phyloP scores from a whole-genome alignment of 2,888 invertebrate genomes.

The Isotomurus palustris region DNA sequence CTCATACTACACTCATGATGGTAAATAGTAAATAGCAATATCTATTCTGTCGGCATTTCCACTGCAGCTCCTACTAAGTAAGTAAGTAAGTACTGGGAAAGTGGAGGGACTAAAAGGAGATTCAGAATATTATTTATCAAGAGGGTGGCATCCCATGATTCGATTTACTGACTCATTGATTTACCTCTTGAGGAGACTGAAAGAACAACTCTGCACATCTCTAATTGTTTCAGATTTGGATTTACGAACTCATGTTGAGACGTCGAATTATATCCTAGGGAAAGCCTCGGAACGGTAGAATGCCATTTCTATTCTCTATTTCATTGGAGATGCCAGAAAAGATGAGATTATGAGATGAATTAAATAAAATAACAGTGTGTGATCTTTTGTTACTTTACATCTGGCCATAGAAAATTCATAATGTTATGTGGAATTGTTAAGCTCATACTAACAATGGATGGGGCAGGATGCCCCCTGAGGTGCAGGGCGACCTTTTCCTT shows the following conservation, averaged over 20 bases:
- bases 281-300: no score
- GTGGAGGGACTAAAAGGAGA: no score
- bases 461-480: slow-evolving; percentile 11
- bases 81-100: neutral
- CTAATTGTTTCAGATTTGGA: no score
- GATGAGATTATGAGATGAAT: slow-evolving; percentile 3
- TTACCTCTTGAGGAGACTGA: neutral
- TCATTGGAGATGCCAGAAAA: no score
- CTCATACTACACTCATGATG: neutral
- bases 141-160: slow-evolving; percentile 9
- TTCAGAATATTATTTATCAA: no score
- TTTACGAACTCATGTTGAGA: no score
- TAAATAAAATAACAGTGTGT: slow-evolving; percentile 5
- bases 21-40: no score
- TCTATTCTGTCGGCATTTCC: neutral
- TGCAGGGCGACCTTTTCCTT: slow-evolving; percentile 14
- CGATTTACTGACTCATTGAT: slow-evolving; percentile 6
- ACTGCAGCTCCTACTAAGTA: no score
- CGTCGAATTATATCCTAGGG: no score
- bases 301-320: no score
- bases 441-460: neutral
- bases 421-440: neutral
- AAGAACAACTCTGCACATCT: no score
- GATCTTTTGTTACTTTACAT: slow-evolving; percentile 8
- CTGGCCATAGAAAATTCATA: slow-evolving; percentile 10